Base-by-base conservation (phyloP, 2,888 invertebrate genomes). In the Prosopocoilus inquinatus region DNA sequence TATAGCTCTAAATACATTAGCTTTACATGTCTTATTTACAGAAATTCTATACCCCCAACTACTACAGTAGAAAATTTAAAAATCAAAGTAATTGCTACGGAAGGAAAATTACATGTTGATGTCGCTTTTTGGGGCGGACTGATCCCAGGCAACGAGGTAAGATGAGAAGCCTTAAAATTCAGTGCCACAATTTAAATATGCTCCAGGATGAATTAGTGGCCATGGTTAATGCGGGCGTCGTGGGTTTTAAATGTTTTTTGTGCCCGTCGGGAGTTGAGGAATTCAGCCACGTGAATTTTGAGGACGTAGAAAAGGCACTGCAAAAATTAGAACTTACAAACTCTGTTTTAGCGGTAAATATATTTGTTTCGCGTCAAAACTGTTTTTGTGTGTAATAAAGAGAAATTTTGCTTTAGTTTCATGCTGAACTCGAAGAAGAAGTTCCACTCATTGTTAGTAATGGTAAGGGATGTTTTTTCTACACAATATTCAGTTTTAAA, bases 61-160 rank as follows among this genome's bases (percentile, higher is more conserved):
- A 87, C 87, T 0, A 85, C 81, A 0, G 67, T 86, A 15, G 77
- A 80, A 28, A 84, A 84, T 66, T 78, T 89, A 5, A 79, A 82
- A 67, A 77, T 75, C 1, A 90, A 89, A 75, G 79, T 83, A 2
- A 65, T 74, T 9, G 80, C 82, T 2, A 87, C 89, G 0, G 72
- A 78, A 36, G 82, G 80, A 1, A 74, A 78, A 63, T 78, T 84
- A 16, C 86, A 79, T 62, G 84, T 88, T 0, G 89, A 90, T 69
- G 84, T 89, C 43, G 89, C 84, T 2, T 89, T 89, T 73, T 90
- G 89, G 89, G 89, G 89, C n/a, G 89, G 89, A n/a, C 81, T 89
- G 1, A 80, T 88, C 46, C 86, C 85, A 0, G 84, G 81, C 55
- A 89, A 89, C 73, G 75, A 82, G 71, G 84, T 84, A 71, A 11